Base-by-base conservation (phyloP, 2,888 invertebrate species). In the Metopia argyrocephala region DNA sequence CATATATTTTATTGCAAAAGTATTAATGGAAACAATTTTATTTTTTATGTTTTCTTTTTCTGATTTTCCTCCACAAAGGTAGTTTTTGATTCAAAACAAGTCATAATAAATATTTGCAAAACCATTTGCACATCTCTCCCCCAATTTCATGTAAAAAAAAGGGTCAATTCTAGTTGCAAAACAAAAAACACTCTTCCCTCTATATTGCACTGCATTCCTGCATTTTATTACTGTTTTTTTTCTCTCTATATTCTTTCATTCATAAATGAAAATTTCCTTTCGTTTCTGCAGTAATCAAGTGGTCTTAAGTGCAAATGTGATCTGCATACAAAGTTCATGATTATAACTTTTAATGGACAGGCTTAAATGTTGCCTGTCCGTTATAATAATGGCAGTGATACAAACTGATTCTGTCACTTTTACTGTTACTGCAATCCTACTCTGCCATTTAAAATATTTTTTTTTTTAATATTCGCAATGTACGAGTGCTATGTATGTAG, bases 301-400 rank as follows among this genome's bases (percentile, higher is more conserved):
- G 71, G 71, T 62, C 71, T 71, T 71, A 71, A 62, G 59, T 71
- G 45, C 45, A 71, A 56, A 61, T 68, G 73, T 75, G 79, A 62
- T 70, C 75, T 79, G 79, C 79, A 79, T 79, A 71, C 75, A 65
- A 75, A 79, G 69, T 75, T 70, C 61, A 69, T 75, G 79, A 79
- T 79, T 79, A 79, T 75, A 57, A 70, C 45, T 79, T 75, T 70
- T 56, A 75, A 75, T 75, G 75, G 75, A 70, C 61, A 65, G 54
- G 79, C 75, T 79, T 71, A 59, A 54, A 62, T 70, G 45, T 69
- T 21, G 20, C 28, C 21, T 18, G 38, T 38, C 21, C 28, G 38
- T 38, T 38, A 15, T 59, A 38, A 59, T 38, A 21, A 20, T 15
- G 15, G 38, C 38, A 38, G 6, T 59, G 59, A 59, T 38, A 38